Evolutionary conservation across 2,888 invertebrate species (phyloP).

Genomic region (Agriotes lineatus): DNA sequence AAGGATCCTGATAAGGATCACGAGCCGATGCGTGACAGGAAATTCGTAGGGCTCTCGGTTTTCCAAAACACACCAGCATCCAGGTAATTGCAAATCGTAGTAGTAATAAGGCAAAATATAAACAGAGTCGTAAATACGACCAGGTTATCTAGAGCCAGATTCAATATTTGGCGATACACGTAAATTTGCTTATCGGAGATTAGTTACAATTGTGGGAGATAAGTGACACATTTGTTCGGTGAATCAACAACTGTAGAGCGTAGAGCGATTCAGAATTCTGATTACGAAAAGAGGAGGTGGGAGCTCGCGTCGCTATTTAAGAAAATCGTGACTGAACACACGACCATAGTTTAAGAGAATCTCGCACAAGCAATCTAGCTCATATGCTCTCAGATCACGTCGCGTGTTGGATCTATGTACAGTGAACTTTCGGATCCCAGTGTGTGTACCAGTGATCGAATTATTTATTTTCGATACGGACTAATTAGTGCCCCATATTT

Average conservation of each 20-base stretch:
- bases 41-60: neutral
- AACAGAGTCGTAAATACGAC: slow-evolving; percentile 20
- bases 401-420: slow-evolving; percentile 18
- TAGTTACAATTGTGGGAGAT: slow-evolving; percentile 23
- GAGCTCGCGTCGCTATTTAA: slow-evolving; percentile 33
- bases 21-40: neutral
- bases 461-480: neutral
- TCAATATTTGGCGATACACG: slow-evolving; percentile 33
- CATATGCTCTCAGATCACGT: slow-evolving; percentile 3
- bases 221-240: slow-evolving; percentile 32
- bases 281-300: slow-evolving; percentile 33
- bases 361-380: neutral
- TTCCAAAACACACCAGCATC: neutral
- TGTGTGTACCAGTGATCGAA: neutral
- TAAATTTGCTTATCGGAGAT: slow-evolving; percentile 34
- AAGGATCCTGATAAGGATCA: neutral
- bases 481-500: neutral
- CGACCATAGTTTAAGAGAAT: slow-evolving; percentile 23
- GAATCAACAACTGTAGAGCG: slow-evolving; percentile 35
- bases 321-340: slow-evolving; percentile 35
- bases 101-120: slow-evolving; percentile 12
- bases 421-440: neutral
- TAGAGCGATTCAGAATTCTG: slow-evolving; percentile 36
- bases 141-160: slow-evolving; percentile 17
- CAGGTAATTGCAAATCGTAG: neutral